These are phyloP conservation scores for Pelosia muscerda DNA, from an alignment of 2,888 invertebrate species.

Conservation along the genomic window DNA sequence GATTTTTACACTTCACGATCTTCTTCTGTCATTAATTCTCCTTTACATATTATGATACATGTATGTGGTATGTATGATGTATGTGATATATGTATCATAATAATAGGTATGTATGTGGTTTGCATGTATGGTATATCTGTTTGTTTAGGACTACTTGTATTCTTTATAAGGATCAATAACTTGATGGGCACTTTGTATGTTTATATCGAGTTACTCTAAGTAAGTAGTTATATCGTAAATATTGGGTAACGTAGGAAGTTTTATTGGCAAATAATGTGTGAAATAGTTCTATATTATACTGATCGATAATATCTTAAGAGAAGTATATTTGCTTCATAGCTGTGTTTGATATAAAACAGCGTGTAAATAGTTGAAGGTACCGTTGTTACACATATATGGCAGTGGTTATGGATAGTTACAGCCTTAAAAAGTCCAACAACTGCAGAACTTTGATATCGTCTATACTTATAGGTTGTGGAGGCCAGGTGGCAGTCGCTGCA, in stretches of 20 bases:
- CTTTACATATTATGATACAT: background rate
- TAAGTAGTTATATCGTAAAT: constrained; percentile 31
- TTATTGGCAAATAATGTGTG: constrained; percentile 6
- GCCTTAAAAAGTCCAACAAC: too few relatives aligned
- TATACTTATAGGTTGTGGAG: too few relatives aligned
- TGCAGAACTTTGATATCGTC: too few relatives aligned
- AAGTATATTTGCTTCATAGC: background rate
- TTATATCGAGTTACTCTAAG: constrained; percentile 30
- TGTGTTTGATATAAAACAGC: background rate
- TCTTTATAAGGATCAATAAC: constrained; percentile 51
- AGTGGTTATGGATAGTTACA: too few relatives aligned
- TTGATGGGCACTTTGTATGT: constrained; percentile 44
- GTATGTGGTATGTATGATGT: constrained; percentile 39
- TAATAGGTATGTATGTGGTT: constrained; percentile 27
- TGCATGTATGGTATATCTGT: constrained; percentile 42
- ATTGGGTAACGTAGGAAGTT: constrained; percentile 20
- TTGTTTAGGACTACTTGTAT: constrained; percentile 50
- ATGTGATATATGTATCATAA: constrained; percentile 39
- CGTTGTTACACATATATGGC: too few relatives aligned
- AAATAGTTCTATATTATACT: background rate
- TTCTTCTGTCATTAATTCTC: too few relatives aligned
- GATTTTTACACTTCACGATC: too few relatives aligned
- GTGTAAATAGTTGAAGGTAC: background rate
- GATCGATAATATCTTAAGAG: background rate
- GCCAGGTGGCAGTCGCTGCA: too few relatives aligned